Base-by-base conservation (phyloP, 2,888 invertebrate species). In the Gari tellinella region DNA sequence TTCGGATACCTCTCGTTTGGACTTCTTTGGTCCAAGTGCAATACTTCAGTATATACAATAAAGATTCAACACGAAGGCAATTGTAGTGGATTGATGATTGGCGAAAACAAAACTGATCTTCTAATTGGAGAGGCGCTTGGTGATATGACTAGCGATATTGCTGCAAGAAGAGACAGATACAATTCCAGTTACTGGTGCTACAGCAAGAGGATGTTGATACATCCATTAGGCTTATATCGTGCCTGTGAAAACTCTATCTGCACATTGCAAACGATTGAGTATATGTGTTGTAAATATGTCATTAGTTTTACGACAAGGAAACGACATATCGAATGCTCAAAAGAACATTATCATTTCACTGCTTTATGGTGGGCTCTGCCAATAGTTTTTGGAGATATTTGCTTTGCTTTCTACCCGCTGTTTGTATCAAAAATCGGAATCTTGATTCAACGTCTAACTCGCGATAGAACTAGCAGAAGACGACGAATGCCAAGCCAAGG, bases 121-220 rank as follows among this genome's bases (percentile, higher is more conserved):
- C 25, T 56, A 2, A 69, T 75, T 38, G 74, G 66, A 25, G 10
- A 69, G 2, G 66, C 74, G 8, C 43, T 69, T 3, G 74, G 62
- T 2, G 53, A 52, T 1, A 60, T 74, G 61, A 69, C 74, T 0
- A 37, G 51, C n/a, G 17, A 21, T 23, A 58, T 75, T 23, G 68
- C 74, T 10, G 15, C 55, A 2, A 25, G n/a, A 15, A 14, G 65
- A 8, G 61, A 61, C 15, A 21, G 38, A n/a, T 74, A 74, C 25
- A 74, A 74, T 38, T 61, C 60, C 12, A 74, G 74, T 52, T 62
- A 69, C 38, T 69, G 74, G 74, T 74, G 74, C 57, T 74, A 74
- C 26, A 41, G 31, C 12, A 17, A 31, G 15, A 48, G 74, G 10
- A 7, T 56, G 21, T 62, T 48, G 52, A n/a, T 74, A 38, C 1